Percentiles rank a stretch among this genome's conserved stretches.
Evolutionary conservation across 2,888 invertebrate genomes (phyloP).

Genomic region (Tipula unca): DNA sequence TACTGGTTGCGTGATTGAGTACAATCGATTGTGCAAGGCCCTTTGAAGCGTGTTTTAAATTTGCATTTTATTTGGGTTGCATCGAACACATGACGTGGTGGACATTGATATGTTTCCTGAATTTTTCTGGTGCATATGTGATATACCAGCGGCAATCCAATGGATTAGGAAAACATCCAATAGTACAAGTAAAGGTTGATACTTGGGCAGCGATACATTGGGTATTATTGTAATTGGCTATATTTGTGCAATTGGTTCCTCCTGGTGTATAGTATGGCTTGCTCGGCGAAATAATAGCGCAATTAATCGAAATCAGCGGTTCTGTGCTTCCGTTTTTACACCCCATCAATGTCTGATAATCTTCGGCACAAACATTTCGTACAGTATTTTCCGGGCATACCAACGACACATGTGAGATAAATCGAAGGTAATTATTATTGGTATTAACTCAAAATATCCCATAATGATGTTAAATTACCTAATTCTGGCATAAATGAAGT

Average conservation of each 20-base stretch:
- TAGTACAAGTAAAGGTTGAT: background rate
- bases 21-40: background rate
- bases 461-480: no score
- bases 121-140: background rate
- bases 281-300: background rate
- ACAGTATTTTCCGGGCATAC: background rate
- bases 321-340: background rate
- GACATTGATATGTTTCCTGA: background rate
- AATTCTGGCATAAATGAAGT: no score
- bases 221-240: background rate
- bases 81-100: background rate
- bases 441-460: no score
- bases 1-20: background rate
- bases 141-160: background rate
- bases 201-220: background rate
- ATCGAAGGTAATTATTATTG: no score
- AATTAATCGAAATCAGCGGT: background rate
- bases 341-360: background rate
- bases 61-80: background rate
- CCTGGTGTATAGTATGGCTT: background rate
- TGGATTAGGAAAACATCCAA: background rate
- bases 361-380: background rate
- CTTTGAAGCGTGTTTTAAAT: background rate
- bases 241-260: background rate
- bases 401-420: no score